phyloP scores from a whole-genome alignment of 2,113 vertebrate species.

The Serinus canaria region DNA sequence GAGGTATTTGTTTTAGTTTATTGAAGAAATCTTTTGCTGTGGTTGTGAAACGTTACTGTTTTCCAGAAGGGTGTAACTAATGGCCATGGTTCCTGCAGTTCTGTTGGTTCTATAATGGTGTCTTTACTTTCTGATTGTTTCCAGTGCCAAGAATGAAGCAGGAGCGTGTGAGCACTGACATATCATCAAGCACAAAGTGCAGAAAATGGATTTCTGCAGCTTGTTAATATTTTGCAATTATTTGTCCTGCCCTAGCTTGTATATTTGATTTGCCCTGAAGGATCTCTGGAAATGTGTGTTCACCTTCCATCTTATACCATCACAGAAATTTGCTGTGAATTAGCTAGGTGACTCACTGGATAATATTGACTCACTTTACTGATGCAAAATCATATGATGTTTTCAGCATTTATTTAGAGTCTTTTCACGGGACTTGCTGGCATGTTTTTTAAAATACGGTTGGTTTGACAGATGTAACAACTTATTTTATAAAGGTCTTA shows the following conservation, averaged over 20 bases:
- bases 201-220: conserved; percentile 2
- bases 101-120: background rate
- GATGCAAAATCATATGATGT: conserved; percentile 15
- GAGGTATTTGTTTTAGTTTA: background rate
- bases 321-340: background rate
- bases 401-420: background rate
- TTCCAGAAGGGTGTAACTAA: background rate
- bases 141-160: background rate
- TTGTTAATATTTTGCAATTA: background rate
- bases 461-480: background rate
- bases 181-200: background rate
- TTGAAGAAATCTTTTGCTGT: background rate
- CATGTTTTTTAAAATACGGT: background rate
- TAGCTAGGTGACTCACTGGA: conserved; percentile 12
- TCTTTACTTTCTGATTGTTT: background rate
- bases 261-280: conserved; percentile 17
- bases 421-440: background rate
- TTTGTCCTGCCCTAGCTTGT: background rate
- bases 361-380: conserved; percentile 27
- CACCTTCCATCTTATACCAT: background rate
- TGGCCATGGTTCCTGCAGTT: background rate
- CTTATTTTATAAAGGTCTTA: background rate
- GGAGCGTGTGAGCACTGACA: background rate
- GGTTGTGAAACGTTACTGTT: background rate
- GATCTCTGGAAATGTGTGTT: conserved; percentile 1